Conservation (phyloP, 2,888 invertebrate genomes). For the Hypselothyrea guttata region DNA sequence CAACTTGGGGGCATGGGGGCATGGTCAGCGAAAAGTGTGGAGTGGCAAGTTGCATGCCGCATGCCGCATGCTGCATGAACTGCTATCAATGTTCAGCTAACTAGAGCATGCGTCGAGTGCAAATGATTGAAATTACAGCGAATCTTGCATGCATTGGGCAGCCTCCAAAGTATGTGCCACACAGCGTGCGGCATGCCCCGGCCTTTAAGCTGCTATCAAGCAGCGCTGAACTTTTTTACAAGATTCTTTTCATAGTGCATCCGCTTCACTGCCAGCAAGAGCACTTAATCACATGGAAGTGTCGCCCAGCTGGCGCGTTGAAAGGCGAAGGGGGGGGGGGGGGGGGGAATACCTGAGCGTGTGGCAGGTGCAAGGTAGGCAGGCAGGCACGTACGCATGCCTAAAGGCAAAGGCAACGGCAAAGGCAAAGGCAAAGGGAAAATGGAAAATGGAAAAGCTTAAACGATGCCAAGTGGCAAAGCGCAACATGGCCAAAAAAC, state of each 20-base stretch:
- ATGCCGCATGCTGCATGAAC: conserved; percentile 18
- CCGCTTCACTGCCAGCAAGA: conserved; percentile 38
- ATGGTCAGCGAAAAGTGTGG: neutral
- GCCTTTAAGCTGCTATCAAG: conserved; percentile 3
- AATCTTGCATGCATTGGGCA: no score
- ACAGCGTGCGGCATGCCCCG: neutral
- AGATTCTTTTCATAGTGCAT: conserved; percentile 36
- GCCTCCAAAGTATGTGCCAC: no score
- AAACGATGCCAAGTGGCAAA: conserved; percentile 76
- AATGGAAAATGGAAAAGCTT: conserved; percentile 37
- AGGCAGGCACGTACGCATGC: conserved; percentile 20
- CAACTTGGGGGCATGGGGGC: conserved; percentile 29
- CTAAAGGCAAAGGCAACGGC: conserved; percentile 29
- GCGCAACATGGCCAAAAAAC: conserved; percentile 42
- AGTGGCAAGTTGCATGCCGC: conserved; percentile 37
- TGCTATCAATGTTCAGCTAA: conserved; percentile 14
- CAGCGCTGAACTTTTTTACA: conserved; percentile 41
- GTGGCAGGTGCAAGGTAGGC: conserved; percentile 39
- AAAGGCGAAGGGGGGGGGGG: neutral
- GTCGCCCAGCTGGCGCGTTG: conserved; percentile 7
- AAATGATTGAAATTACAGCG: neutral
- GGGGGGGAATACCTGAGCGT: neutral
- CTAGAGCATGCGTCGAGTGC: neutral
- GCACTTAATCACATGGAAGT: conserved; percentile 56
- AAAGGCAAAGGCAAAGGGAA: conserved; percentile 25